phyloP scores from a whole-genome alignment of 2,888 invertebrate genomes.

The Archips xylosteana region DNA sequence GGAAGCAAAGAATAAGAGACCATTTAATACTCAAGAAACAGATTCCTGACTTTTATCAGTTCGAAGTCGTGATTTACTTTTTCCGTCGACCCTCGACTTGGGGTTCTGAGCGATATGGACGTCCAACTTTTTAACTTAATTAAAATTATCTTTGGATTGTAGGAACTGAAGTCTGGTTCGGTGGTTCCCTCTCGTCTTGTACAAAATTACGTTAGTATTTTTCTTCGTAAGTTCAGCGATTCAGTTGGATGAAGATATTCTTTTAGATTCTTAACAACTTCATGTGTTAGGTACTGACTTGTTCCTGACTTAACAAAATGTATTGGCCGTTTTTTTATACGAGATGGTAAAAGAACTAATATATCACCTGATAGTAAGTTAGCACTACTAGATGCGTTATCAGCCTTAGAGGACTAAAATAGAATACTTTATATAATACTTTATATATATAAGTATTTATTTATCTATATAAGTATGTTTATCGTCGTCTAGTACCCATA shows the following conservation, averaged over 20 bases:
- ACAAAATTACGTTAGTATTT: neutral
- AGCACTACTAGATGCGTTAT: too few relatives aligned
- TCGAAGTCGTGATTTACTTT: conserved; percentile 18
- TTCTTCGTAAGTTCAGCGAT: neutral
- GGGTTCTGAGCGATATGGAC: conserved; percentile 14
- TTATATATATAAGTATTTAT: too few relatives aligned
- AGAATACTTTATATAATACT: too few relatives aligned
- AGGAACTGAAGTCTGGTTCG: neutral
- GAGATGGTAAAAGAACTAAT: too few relatives aligned
- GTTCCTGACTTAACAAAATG: neutral
- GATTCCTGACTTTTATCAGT: conserved; percentile 18
- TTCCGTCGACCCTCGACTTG: neutral
- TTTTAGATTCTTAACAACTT: neutral
- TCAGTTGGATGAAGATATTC: neutral
- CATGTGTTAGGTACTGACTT: too few relatives aligned
- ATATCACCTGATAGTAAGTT: too few relatives aligned
- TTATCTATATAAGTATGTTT: too few relatives aligned
- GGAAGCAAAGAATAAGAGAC: neutral
- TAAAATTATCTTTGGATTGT: conserved; percentile 4
- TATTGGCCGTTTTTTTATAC: neutral
- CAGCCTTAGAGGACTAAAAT: too few relatives aligned
- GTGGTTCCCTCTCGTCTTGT: neutral
- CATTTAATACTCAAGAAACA: neutral
- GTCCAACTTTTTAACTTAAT: conserved; percentile 16
- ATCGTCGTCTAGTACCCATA: too few relatives aligned